phyloP scores from a whole-genome alignment of 2,797 vertebrate genomes.

The Microcaecilia unicolor region DNA sequence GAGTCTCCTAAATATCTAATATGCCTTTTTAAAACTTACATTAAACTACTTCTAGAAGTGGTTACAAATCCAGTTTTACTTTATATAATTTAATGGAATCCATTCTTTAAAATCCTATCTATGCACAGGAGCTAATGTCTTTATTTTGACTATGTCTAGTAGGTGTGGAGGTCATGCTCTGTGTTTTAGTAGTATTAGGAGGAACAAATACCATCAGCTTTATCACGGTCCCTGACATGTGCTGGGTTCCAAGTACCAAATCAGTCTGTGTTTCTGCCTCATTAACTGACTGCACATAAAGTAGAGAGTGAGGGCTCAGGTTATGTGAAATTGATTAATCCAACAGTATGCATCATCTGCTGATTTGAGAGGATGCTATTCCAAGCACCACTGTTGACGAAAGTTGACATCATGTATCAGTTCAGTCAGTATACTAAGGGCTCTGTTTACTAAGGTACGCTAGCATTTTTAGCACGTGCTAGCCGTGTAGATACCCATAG shows the following conservation, averaged over 20 bases:
- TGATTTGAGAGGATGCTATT: not conserved
- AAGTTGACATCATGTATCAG: not conserved
- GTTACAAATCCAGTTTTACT: not conserved
- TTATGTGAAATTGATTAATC: not conserved
- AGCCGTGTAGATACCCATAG: no score
- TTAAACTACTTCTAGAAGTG: no score
- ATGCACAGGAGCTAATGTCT: constrained; percentile 5
- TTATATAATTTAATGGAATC: not conserved
- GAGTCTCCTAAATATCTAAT: not conserved
- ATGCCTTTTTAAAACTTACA: no score
- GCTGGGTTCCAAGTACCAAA: constrained; percentile 1
- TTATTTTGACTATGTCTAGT: constrained; percentile 25
- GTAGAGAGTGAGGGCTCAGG: not conserved
- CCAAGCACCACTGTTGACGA: not conserved
- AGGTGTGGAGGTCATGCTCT: not conserved
- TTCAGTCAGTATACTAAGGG: constrained; percentile 8
- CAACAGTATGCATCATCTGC: no score
- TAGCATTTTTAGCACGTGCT: no score
- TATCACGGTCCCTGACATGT: constrained; percentile 5
- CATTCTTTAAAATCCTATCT: not conserved
- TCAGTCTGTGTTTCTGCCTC: constrained; percentile 5
- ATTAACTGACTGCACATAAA: not conserved
- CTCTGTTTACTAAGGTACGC: no score
- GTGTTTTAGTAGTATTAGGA: constrained; percentile 5
- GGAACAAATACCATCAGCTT: constrained; percentile 1